phyloP scores from a whole-genome alignment of 2,797 vertebrate genomes.

The Spea hammondii region DNA sequence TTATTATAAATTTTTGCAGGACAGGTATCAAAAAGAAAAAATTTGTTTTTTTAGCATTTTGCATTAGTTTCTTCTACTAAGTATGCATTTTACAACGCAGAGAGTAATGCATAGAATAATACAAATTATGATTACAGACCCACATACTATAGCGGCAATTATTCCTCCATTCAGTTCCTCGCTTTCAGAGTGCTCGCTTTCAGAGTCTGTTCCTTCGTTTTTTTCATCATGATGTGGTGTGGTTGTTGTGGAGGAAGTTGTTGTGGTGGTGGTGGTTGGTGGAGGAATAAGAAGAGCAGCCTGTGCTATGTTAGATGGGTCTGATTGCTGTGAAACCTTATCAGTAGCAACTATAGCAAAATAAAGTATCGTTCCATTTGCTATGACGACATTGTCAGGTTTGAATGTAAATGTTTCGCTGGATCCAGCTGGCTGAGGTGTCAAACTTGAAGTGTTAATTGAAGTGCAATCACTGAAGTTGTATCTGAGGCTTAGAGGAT shows the following conservation, averaged over 20 bases:
- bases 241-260: not conserved
- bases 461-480: constrained; percentile 58
- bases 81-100: not conserved
- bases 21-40: too few species aligned
- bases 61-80: too few species aligned
- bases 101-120: not conserved
- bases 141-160: constrained; percentile 4
- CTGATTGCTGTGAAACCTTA: constrained; percentile 51
- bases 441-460: constrained; percentile 57
- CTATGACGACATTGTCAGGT: constrained; percentile 41
- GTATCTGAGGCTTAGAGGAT: constrained; percentile 53
- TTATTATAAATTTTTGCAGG: too few species aligned
- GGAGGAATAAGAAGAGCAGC: constrained; percentile 46
- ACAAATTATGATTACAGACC: not conserved
- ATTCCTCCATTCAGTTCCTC: not conserved
- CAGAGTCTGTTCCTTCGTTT: too few species aligned
- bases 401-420: constrained; percentile 61
- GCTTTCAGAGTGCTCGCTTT: too few species aligned
- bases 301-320: constrained; percentile 64
- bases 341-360: constrained; percentile 61
- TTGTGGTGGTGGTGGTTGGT: not conserved
- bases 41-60: too few species aligned
- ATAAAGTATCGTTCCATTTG: constrained; percentile 58
- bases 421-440: constrained; percentile 58
- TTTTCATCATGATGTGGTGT: not conserved